Evolutionary conservation across 1,140 invertebrate species (phyloP).

Genomic region (Diorhabda carinulata): DNA sequence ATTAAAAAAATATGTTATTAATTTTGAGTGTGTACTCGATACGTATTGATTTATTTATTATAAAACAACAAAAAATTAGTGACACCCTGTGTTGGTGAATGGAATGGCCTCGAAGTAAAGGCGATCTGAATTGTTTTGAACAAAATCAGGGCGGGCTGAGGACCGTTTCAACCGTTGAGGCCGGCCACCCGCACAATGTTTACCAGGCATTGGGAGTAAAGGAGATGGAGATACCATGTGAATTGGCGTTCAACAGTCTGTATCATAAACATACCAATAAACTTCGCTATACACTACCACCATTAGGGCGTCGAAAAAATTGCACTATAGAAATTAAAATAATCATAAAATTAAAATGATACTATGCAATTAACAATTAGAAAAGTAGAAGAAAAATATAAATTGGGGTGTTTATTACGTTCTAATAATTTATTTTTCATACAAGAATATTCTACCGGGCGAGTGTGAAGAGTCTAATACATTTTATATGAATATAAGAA

Average conservation of each 20-base stretch:
- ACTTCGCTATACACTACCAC: background rate
- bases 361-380: no score
- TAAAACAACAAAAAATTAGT: background rate
- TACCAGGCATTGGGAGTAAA: background rate
- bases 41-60: no score
- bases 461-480: no score
- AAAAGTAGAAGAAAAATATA: no score
- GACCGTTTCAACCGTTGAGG: background rate
- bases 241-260: constrained; percentile 7
- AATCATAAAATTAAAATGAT: no score
- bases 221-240: constrained; percentile 1
- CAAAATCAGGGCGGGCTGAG: constrained; percentile 1
- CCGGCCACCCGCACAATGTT: background rate
- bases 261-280: background rate
- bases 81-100: background rate
- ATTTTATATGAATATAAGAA: no score
- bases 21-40: no score
- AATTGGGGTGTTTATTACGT: no score
- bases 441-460: no score
- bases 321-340: background rate
- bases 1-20: no score
- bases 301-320: background rate
- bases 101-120: background rate
- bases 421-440: no score
- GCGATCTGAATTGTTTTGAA: constrained; percentile 2